Conservation (phyloP, 2,888 invertebrate genomes). For the Lacanobia wlatinum region DNA sequence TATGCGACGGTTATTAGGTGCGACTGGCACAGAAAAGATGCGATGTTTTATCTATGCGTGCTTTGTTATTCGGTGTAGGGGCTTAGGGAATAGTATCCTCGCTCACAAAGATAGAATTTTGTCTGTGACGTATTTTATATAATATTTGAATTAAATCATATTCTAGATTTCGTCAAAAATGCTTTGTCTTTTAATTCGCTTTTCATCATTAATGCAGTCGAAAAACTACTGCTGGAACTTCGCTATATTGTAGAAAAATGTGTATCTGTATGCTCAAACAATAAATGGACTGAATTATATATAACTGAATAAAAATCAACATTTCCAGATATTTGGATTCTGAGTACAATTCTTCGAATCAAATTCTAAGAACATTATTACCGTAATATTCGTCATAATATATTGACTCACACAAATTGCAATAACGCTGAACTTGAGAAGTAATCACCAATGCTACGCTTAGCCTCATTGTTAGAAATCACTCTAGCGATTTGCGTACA, state of each 20-base stretch:
- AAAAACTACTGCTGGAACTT: neutral
- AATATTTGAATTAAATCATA: too few species aligned
- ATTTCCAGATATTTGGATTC: constrained; percentile 3
- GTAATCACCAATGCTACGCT: constrained; percentile 41
- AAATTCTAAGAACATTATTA: constrained; percentile 24
- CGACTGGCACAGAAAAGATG: constrained; percentile 3
- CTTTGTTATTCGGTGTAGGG: neutral
- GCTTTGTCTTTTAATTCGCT: too few species aligned
- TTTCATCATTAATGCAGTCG: too few species aligned
- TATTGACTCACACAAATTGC: constrained; percentile 31
- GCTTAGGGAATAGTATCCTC: constrained; percentile 11
- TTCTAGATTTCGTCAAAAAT: neutral
- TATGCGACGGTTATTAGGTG: constrained; percentile 25
- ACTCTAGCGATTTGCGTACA: constrained; percentile 37
- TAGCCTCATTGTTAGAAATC: constrained; percentile 37
- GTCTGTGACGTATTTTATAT: neutral
- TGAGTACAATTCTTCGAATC: neutral
- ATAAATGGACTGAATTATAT: neutral
- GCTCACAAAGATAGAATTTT: neutral
- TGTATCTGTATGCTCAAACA: neutral
- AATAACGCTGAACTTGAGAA: constrained; percentile 21
- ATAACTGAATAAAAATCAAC: too few species aligned
- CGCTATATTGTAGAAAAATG: neutral
- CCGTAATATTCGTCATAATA: neutral
- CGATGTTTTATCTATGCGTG: constrained; percentile 22